Percentiles rank a stretch among this genome's conserved stretches.
Conservation (phyloP, 2,113 vertebrate genomes). For the Nothobranchius furzeri region DNA sequence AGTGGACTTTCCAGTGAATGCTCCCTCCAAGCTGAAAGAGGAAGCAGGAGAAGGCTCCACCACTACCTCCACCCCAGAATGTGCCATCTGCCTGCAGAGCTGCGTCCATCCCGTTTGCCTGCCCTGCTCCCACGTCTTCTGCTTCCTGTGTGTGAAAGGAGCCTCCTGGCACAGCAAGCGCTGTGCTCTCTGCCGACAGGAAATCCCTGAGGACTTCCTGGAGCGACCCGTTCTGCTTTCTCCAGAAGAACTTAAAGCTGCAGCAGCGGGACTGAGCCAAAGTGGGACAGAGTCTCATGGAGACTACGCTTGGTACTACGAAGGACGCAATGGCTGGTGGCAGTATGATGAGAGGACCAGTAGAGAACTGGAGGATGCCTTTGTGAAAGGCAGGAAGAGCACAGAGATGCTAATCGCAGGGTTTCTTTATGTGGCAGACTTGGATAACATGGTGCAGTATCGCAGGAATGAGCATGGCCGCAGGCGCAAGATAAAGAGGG, state of each 20-base stretch:
- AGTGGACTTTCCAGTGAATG: slow-evolving; percentile 84
- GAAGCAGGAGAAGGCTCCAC: slow-evolving; percentile 72
- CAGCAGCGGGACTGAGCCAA: slow-evolving; percentile 74
- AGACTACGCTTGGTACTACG: slow-evolving; percentile 95
- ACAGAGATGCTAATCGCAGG: slow-evolving; percentile 97
- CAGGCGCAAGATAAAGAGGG: slow-evolving; percentile 93
- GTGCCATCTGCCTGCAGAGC: slow-evolving; percentile 94
- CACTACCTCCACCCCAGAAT: slow-evolving; percentile 85
- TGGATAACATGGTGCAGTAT: slow-evolving; percentile 98
- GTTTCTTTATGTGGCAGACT: slow-evolving; percentile 93
- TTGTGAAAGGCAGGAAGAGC: slow-evolving; percentile 90
- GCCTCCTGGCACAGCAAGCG: slow-evolving; percentile 98
- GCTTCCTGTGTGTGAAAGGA: slow-evolving; percentile 96
- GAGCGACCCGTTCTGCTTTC: slow-evolving; percentile 92
- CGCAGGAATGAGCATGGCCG: slow-evolving; percentile 90
- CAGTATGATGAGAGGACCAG: slow-evolving; percentile 96
- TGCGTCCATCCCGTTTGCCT: slow-evolving; percentile 94
- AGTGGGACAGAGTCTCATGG: slow-evolving; percentile 78
- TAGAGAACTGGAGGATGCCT: slow-evolving; percentile 93
- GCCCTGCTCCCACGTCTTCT: slow-evolving; percentile 96
- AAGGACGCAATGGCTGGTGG: slow-evolving; percentile 98
- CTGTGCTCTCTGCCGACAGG: slow-evolving; percentile 94
- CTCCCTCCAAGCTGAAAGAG: slow-evolving; percentile 84
- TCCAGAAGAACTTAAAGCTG: slow-evolving; percentile 92
- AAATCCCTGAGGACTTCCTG: slow-evolving; percentile 96